Base-by-base conservation (phyloP, 2,888 invertebrate species). In the Taphrorychus bicolor region DNA sequence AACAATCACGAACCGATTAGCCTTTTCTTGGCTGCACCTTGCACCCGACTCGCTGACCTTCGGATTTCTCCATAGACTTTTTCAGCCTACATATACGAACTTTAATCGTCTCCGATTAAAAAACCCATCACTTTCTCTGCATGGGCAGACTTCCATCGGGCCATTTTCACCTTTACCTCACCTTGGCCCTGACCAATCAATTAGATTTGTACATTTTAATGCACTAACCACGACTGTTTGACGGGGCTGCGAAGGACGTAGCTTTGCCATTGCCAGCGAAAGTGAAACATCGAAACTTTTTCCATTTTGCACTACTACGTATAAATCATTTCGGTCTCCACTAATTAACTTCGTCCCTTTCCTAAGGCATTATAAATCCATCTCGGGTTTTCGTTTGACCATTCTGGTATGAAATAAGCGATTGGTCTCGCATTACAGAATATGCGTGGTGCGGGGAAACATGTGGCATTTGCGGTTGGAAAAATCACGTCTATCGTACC, bases 71-170 rank as follows among this genome's bases (percentile, higher is more conserved):
- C 51, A 19, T 7, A 42, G 32, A 22, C 51, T 40, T 51, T 52
- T 60, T 60, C 52, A 41, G 16, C 51, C 60, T 60, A 60, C 51
- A 19, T 42, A 14, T 42, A 14, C 4, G 22, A 51, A 18, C 21
- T 52, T 41, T 60, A 52, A 51, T 52, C 52, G 21, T 52, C 40
- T 17, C 21, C 41, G 22, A 41, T 52, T 60, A 41, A 51, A 60
- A 60, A 52, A 40, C 19, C 60, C 51, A 60, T 60, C 60, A 60
- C 60, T 60, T 60, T 60, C 60, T 60, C 60, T 52, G 14, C 42
- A 52, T 52, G 60, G 60, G 51, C 42, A 51, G 21, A 19, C 51
- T 19, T 21, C 60, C 32, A 49, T 42, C 21, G 32, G 14, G 23
- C 49, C 18, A 52, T 60, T 60, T 60, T 60, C 60, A 60, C 60